phyloP scores from a whole-genome alignment of 2,888 invertebrate genomes.

The Stictocephala bisonia region DNA sequence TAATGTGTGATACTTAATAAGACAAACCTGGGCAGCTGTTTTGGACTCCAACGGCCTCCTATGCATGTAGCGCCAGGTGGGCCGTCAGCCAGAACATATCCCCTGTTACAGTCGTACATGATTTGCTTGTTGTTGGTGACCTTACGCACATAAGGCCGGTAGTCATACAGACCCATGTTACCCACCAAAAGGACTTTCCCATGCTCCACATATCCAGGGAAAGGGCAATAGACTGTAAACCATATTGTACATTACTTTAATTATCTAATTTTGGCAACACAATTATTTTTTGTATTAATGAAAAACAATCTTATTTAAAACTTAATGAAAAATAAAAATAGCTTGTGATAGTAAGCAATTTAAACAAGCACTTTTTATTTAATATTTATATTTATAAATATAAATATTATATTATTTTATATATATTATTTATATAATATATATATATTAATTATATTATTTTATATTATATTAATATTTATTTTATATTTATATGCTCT shows the following conservation, averaged over 20 bases:
- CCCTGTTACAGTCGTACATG: slow-evolving; percentile 95
- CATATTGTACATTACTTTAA: no score
- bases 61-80: slow-evolving; percentile 95
- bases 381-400: no score
- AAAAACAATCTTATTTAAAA: neutral
- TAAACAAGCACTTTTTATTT: no score
- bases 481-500: no score
- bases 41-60: slow-evolving; percentile 94
- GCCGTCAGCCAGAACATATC: slow-evolving; percentile 87
- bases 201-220: slow-evolving; percentile 88
- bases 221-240: slow-evolving; percentile 84
- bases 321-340: slow-evolving; percentile 25
- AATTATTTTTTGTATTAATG: neutral
- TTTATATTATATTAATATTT: no score
- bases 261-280: slow-evolving; percentile 1
- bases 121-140: slow-evolving; percentile 93
- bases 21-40: slow-evolving; percentile 84
- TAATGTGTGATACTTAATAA: no score
- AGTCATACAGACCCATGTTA: slow-evolving; percentile 96
- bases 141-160: slow-evolving; percentile 91
- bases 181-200: slow-evolving; percentile 93
- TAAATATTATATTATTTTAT: no score
- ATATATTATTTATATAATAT: no score
- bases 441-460: no score
- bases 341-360: no score